Conservation (phyloP, 2,113 vertebrate genomes). For the Echinops telfairi region DNA sequence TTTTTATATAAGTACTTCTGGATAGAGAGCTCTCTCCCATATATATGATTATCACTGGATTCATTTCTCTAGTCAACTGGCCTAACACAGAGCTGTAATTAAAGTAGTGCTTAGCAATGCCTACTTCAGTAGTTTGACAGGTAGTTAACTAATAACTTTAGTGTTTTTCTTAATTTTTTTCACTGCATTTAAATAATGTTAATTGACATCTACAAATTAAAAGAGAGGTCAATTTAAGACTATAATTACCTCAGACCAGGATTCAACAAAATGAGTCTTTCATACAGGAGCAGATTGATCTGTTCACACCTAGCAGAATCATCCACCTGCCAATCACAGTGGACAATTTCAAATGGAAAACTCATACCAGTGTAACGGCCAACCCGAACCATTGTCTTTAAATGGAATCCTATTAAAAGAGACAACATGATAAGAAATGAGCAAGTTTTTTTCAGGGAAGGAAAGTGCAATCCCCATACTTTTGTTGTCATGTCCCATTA, state of each 20-base stretch:
- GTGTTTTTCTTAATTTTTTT: conserved; percentile 38
- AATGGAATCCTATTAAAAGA: background rate
- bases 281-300: conserved; percentile 13
- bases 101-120: conserved; percentile 15
- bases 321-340: background rate
- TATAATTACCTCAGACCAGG: conserved; percentile 38
- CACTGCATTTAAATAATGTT: conserved; percentile 39
- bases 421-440: background rate
- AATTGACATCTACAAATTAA: conserved; percentile 21
- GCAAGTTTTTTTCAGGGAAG: background rate
- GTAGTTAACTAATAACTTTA: background rate
- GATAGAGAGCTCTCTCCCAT: too few species aligned
- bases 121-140: background rate
- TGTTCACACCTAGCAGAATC: background rate
- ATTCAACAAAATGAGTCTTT: conserved; percentile 30
- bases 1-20: too few species aligned
- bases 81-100: background rate
- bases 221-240: conserved; percentile 52
- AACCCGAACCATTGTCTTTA: background rate
- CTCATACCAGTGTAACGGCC: background rate
- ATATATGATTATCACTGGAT: too few species aligned
- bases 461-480: background rate
- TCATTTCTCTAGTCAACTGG: too few species aligned
- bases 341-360: background rate
- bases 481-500: background rate